Conservation (phyloP, 1,140 invertebrate species). For the Brachionus manjavacas region DNA sequence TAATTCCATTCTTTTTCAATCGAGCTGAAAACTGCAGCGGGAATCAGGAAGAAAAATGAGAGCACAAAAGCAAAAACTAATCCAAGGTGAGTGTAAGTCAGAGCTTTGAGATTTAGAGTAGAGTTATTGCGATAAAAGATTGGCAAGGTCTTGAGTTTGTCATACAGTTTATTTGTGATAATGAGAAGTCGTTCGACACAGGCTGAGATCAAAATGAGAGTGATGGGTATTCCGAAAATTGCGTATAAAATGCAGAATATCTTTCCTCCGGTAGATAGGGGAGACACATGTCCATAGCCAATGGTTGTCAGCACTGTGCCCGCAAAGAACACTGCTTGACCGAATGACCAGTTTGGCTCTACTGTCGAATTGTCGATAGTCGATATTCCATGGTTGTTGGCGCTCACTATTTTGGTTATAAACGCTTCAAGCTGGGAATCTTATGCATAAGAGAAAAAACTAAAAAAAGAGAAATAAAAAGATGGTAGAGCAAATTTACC, state of each 20-base stretch:
- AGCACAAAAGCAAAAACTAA: slow-evolving; percentile 37
- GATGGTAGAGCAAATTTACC: slow-evolving; percentile 56
- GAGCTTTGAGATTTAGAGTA: slow-evolving; percentile 42
- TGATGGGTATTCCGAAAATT: slow-evolving; percentile 66
- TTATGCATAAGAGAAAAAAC: slow-evolving; percentile 48
- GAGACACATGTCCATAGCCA: slow-evolving; percentile 63
- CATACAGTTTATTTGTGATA: slow-evolving; percentile 74
- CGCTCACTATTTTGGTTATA: slow-evolving; percentile 67
- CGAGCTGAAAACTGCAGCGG: neutral
- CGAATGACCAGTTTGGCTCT: slow-evolving; percentile 66
- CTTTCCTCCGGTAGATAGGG: slow-evolving; percentile 53
- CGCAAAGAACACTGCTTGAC: slow-evolving; percentile 95
- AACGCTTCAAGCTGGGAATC: slow-evolving; percentile 70
- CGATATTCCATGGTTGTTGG: slow-evolving; percentile 71
- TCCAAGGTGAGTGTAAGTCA: slow-evolving; percentile 42
- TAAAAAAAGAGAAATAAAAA: neutral
- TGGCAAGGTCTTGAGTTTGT: slow-evolving; percentile 63
- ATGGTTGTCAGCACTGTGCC: slow-evolving; percentile 97
- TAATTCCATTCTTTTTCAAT: slow-evolving; percentile 62
- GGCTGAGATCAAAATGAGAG: slow-evolving; percentile 95
- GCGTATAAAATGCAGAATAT: slow-evolving; percentile 58
- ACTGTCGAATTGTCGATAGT: slow-evolving; percentile 67
- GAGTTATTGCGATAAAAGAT: slow-evolving; percentile 25
- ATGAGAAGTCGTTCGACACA: slow-evolving; percentile 90
- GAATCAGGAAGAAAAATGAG: slow-evolving; percentile 23